A percentile compares a stretch with the other conserved stretches of the same genome.
Conservation (phyloP, 2,797 vertebrate genomes). For the Sebastes taczanowskii region DNA sequence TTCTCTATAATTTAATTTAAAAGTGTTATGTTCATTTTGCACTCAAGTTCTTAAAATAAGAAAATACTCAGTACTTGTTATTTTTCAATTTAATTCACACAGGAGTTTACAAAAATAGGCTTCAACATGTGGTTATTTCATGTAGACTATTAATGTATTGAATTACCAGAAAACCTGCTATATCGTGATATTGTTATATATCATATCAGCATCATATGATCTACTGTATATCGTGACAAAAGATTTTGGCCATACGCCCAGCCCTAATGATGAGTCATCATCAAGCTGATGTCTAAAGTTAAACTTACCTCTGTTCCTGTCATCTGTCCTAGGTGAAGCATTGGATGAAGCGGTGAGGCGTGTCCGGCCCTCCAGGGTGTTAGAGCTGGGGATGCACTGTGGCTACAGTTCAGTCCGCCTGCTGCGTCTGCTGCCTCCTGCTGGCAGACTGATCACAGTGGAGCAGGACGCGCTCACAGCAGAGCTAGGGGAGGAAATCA, state of each 20-base stretch:
- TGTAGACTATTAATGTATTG: no score
- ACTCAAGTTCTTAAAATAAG: no score
- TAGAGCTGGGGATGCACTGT: constrained; percentile 80
- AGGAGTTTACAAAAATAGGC: no score
- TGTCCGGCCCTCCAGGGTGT: constrained; percentile 37
- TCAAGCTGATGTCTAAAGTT: neutral
- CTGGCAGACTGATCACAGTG: constrained; percentile 72
- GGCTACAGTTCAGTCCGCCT: constrained; percentile 76
- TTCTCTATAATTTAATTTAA: no score
- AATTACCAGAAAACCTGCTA: no score
- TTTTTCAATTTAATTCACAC: no score
- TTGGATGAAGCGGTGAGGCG: constrained; percentile 64
- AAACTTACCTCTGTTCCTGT: neutral
- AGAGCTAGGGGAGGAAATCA: constrained; percentile 77
- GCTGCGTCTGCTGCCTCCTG: constrained; percentile 72
- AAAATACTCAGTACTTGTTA: no score
- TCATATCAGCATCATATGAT: fast-evolving
- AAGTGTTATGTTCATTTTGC: no score
- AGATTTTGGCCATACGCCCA: no score
- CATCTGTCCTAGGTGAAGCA: constrained; percentile 44
- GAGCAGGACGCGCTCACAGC: constrained; percentile 74
- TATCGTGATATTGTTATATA: fast-evolving
- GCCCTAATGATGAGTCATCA: neutral
- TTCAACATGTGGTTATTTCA: no score
- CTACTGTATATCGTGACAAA: no score